Evolutionary conservation across 2,888 invertebrate species (phyloP).

Genomic region (Byasa hedistus): DNA sequence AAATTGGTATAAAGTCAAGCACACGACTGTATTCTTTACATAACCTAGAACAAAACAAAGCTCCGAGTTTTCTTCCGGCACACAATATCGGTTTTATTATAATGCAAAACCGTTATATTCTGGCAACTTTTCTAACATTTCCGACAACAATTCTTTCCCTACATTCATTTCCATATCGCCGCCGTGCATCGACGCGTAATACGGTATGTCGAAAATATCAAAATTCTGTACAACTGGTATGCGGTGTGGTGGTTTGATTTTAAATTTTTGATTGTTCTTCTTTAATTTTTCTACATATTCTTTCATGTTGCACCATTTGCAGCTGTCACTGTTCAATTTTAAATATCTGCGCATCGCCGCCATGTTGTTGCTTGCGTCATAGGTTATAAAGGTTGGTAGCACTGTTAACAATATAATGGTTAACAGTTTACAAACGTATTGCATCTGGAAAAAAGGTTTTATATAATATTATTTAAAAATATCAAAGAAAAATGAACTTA

Average conservation of each 20-base stretch:
- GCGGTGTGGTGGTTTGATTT: neutral
- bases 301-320: slow-evolving; percentile 38
- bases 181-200: slow-evolving; percentile 5
- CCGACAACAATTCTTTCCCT: slow-evolving; percentile 4
- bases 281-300: slow-evolving; percentile 19
- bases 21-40: too few species aligned
- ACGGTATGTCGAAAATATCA: slow-evolving; percentile 19
- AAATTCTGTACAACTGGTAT: neutral
- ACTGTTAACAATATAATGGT: slow-evolving; percentile 7
- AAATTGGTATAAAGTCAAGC: too few species aligned
- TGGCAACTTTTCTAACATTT: slow-evolving; percentile 14
- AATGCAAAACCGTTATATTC: neutral
- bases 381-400: neutral
- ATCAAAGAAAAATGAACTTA: too few species aligned
- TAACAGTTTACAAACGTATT: neutral
- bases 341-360: slow-evolving; percentile 15
- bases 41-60: too few species aligned
- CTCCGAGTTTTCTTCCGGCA: too few species aligned
- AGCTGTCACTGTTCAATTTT: slow-evolving; percentile 19
- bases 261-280: slow-evolving; percentile 5
- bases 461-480: neutral
- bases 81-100: too few species aligned
- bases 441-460: neutral
- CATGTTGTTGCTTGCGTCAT: slow-evolving; percentile 5
- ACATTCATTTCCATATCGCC: slow-evolving; percentile 6